phyloP scores from a whole-genome alignment of 2,797 vertebrate species.

The Myiotriccus ornatus region DNA sequence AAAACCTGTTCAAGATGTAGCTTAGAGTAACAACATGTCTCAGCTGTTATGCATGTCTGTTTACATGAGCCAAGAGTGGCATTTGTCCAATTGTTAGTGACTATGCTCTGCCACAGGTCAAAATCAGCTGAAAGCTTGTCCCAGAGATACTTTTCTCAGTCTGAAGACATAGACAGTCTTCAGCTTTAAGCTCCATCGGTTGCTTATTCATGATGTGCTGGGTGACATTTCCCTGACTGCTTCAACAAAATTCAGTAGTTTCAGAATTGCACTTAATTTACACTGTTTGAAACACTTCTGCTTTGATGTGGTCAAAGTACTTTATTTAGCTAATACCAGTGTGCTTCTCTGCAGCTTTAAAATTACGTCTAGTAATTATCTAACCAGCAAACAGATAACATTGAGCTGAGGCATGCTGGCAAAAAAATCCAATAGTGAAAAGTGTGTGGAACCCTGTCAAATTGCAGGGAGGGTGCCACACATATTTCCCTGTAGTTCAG shows the following conservation, averaged over 20 bases:
- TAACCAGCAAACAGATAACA: background rate
- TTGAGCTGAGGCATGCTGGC: background rate
- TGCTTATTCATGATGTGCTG: background rate
- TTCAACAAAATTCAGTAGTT: slow-evolving; percentile 16
- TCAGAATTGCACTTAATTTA: slow-evolving; percentile 30
- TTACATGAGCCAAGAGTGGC: slow-evolving; percentile 6
- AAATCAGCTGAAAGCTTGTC: background rate
- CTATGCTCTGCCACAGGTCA: background rate
- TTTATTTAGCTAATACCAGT: slow-evolving; percentile 1
- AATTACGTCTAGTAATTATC: slow-evolving; percentile 25
- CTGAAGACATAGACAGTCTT: background rate
- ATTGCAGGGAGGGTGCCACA: background rate
- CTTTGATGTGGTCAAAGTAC: slow-evolving; percentile 25
- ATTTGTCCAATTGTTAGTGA: background rate
- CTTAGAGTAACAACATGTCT: background rate
- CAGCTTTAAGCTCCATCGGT: background rate
- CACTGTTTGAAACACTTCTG: slow-evolving; percentile 18
- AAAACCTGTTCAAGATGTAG: background rate
- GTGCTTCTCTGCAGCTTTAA: background rate
- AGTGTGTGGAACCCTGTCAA: background rate
- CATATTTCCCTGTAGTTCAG: background rate
- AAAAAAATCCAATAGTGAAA: background rate
- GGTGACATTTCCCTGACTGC: background rate
- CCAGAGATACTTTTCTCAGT: background rate
- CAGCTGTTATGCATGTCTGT: slow-evolving; percentile 14